Evolutionary conservation across 2,113 vertebrate species (phyloP).

Genomic region (Phoxinus phoxinus): DNA sequence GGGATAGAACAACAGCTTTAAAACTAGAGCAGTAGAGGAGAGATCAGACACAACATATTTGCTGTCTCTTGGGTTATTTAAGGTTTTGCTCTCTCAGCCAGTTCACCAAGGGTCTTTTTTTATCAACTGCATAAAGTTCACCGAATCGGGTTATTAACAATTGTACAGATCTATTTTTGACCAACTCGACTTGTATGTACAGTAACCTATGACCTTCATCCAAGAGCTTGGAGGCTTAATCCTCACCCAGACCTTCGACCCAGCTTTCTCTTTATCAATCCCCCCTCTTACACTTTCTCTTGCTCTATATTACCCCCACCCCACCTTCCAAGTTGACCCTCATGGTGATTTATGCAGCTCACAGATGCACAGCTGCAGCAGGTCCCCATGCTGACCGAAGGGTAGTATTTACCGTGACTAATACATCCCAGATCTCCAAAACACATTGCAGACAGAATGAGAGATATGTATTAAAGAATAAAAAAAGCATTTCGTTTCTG

Average conservation of each 20-base stretch:
- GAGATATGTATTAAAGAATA: neutral
- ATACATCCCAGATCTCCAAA: constrained; percentile 82
- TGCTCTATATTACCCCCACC: constrained; percentile 51
- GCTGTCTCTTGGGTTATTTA: neutral
- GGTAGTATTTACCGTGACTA: constrained; percentile 81
- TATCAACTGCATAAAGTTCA: neutral
- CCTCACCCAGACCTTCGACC: constrained; percentile 21
- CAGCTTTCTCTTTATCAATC: constrained; percentile 30
- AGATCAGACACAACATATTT: neutral
- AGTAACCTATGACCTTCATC: constrained; percentile 67
- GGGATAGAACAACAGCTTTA: neutral
- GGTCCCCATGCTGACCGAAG: constrained; percentile 70
- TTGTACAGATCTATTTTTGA: neutral
- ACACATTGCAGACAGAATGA: constrained; percentile 42
- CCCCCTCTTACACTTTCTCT: constrained; percentile 14
- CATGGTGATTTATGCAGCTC: constrained; percentile 80
- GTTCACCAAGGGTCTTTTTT: neutral
- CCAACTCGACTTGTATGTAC: constrained; percentile 41
- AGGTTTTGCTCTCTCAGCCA: neutral
- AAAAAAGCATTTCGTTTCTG: neutral
- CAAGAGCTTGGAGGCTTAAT: neutral
- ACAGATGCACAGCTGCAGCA: constrained; percentile 82
- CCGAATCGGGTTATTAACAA: neutral
- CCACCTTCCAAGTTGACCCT: constrained; percentile 66
- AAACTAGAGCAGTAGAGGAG: neutral